Base-by-base conservation (phyloP, 2,888 invertebrate species). In the Lissonota sp. region DNA sequence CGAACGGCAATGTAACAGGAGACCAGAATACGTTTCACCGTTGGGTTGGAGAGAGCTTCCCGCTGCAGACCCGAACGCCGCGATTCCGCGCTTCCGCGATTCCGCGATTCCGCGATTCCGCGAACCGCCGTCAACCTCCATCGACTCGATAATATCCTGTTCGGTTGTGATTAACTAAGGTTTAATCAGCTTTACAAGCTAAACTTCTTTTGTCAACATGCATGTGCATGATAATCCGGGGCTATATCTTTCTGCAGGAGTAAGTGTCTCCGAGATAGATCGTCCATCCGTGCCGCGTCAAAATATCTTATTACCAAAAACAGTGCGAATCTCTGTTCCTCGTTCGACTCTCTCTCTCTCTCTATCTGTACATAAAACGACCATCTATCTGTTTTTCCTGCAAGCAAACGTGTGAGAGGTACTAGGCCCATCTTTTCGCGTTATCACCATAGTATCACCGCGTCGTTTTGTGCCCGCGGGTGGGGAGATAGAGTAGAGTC, bases 141-240 rank as follows among this genome's bases (percentile, higher is more conserved):
- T 5, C 6, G 6, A 8, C 44, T 82, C 80, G 85, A 89, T 91
- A 86, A 77, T 82, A 42, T 84, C 90, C 88, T 88, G 86, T 64
- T 90, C 85, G 79, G 84, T 91, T 90, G 89, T 91, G 91, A 91
- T 91, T 91, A 91, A 91, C 90, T 90, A 90, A 91, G 91, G 91
- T 91, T 91, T 91, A 91, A 91, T 91, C 91, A 91, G 91, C 91
- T 91, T 91, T 91, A 90, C 91, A 90, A 90, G 91, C 91, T 90
- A 91, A 91, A 91, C 91, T 91, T 90, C 90, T 90, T 91, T 91
- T 90, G 90, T 90, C 91, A 90, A 89, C 91, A 89, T 90, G 90
- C 90, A 89, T 87, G 90, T 89, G 89, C 89, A 90, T 91, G 91
- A 90, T 91, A 91, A 91, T 91, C 91, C 91, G 86, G 84, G 86